Base-by-base conservation (phyloP, 2,797 vertebrate species). In the Aphelocoma californica region DNA sequence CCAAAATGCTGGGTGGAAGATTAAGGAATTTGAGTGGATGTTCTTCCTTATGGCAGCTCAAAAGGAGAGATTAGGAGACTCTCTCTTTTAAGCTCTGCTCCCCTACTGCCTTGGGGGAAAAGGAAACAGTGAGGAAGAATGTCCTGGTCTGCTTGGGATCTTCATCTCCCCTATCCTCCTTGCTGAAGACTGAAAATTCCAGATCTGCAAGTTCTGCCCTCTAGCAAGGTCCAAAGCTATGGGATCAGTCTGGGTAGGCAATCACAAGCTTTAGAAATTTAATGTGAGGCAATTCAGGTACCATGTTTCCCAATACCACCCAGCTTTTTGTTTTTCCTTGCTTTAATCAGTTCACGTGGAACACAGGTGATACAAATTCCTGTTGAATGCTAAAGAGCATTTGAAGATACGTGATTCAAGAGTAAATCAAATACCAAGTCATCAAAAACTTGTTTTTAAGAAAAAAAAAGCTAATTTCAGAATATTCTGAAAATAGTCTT, bases 221-320 rank as follows among this genome's bases (percentile, higher is more conserved):
- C 42, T 18, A 18, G 20, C 29, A 57, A 77, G 42, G 32, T 29
- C 40, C 15, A 7, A 9, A 51, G 9, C 20, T 8, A 1, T 47
- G 15, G 36, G 28, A 7, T 67, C 31, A n/a, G 17, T 23, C 29
- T 53, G 57, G 48, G 6, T 16, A 7, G 38, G 40, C 29, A 64
- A 20, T 11, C 48, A 31, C 4, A 36, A 65, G 29, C 42, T 45
- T 62, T 42, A 83, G 14, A 24, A 65, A 9, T 20, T 57, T 26
- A 3, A 20, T 70, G 18, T 31, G 71, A 74, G 50, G 32, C 28
- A 23, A 2, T 70, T 38, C 29, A 54, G 51, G 18, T 53, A 10
- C 18, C 4, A 0, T 1, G 0, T 11, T 51, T 58, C 44, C 20
- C 26, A 32, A 14, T 3, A 36, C 7, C 38, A 69, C 6, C 4